A percentile compares a stretch with the other conserved stretches of the same genome.
Conservation (phyloP, 2,797 vertebrate genomes). For the Onychomys arenicola region DNA sequence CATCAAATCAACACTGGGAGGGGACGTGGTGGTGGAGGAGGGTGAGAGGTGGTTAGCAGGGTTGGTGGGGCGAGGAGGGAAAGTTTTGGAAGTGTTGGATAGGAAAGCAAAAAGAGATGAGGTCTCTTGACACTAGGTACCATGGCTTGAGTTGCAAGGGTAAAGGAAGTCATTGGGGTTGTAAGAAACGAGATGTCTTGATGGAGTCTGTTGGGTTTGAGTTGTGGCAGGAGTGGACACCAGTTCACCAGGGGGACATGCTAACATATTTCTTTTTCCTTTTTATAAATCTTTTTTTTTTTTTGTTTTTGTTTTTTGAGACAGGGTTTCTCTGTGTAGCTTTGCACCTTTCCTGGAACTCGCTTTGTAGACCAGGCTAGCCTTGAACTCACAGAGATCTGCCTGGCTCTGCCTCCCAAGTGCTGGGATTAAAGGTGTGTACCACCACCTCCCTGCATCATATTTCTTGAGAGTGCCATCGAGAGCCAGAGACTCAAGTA, state of each 20-base stretch:
- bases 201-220: not conserved
- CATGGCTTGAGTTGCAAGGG: not conserved
- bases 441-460: no score
- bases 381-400: no score
- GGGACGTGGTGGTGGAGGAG: not conserved
- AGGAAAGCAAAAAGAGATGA: not conserved
- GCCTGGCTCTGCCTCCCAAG: no score
- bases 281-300: no score
- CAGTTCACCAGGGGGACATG: fast-evolving
- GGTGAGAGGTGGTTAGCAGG: fast-evolving
- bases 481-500: not conserved
- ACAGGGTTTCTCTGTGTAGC: no score
- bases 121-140: no score
- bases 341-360: no score
- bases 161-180: not conserved
- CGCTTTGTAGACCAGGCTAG: no score
- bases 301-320: no score
- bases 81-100: not conserved
- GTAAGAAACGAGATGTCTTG: not conserved
- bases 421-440: no score
- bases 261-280: no score
- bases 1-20: not conserved
- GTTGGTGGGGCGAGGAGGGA: not conserved
- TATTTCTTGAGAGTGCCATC: not conserved
- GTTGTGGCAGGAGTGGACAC: not conserved